Base-by-base conservation (phyloP, 2,113 vertebrate species). In the Petrocephalus microphthalmus region DNA sequence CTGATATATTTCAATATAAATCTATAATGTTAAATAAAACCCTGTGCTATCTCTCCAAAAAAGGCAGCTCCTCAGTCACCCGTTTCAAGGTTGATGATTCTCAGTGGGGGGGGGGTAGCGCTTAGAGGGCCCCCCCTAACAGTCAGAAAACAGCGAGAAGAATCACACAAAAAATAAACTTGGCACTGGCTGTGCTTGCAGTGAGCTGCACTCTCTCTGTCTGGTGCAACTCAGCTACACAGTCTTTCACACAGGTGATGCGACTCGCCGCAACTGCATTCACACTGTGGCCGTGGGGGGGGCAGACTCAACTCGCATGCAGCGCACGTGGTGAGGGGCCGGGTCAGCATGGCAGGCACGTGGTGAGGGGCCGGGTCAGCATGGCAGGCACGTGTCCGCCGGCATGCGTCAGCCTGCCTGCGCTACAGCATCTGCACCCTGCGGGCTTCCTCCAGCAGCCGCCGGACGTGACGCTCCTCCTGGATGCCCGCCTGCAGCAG, bases 401-500 rank as follows among this genome's bases (percentile, higher is more conserved):
- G 2, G 71, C 29, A 81, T 0, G 29, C 74, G 17, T 0, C 82
- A 20, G 5, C 2, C n/a, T 8, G 10, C 2, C 11, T 37, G 22
- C 19, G 74, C 92, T 94, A 94, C 13, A 91, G 93, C 90, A 88
- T 90, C 91, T 94, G 93, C 92, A 98, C 93, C 92, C 95, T 91
- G 89, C 95, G 96, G 53, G 97, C 98, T 8, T 97, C 98, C 0
- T 94, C 93, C 90, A 99, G 89, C 57, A 99, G 96, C 88, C 97
- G 97, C 88, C 92, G 96, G 92, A 95, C 94, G 88, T 99, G 98
- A 86, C 96, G 94, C 88, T 97, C 96, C 88, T 99, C 96, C 91
- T 95, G 95, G 92, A 99, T 96, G 33, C 98, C 98, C 1, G 97
- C 97, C 89, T 96, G 95, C 91, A 96, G 95, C 91, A 95, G 96